Base-by-base conservation (phyloP, 1,140 invertebrate genomes). In the Anastrepha ludens region DNA sequence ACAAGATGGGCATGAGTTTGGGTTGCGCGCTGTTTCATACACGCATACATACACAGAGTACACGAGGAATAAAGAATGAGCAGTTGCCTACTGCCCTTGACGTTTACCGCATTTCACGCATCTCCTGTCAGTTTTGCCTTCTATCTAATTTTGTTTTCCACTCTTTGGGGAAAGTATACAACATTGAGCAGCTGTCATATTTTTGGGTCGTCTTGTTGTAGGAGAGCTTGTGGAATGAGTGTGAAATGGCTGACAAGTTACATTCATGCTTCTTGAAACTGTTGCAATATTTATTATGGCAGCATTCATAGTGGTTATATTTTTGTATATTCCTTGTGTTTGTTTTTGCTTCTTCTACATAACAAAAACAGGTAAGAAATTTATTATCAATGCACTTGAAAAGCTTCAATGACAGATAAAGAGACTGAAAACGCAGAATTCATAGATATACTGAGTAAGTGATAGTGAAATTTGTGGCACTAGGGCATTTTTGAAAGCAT, bases 241-340 rank as follows among this genome's bases (percentile, higher is more conserved):
- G 41, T 44, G 67, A 47, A 47, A n/a, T 44, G 6, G 39, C 39
- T 74, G 67, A 74, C 67, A 74, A 44, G 67, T 74, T 74, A 74
- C 67, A 74, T 74, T 74, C 44, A 13, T 74, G 67, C 47, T 74
- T 74, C 41, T 47, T 74, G 15, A 17, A 17, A n/a, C 41, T 70
- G 67, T 29, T 70, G 67, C 67, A 70, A 70, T 70, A 70, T 70
- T 70, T 70, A 70, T 70, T 70, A 70, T 70, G 67, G 67, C 67
- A 65, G 7, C 3, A 29, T 70, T 11, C 5, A 41, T 13, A 44
- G 50, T 44, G 13, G 41, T 70, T 44, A 70, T 44, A 67, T 67
- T 6, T 67, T 2, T 67, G 15, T 41, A 20, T 44, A 1, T 55
- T 4, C 9, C 15, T 70, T 15, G 67, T 70, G 9, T 1, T 62